Conservation (phyloP, 1,140 invertebrate genomes). For the Cydia pomonella region DNA sequence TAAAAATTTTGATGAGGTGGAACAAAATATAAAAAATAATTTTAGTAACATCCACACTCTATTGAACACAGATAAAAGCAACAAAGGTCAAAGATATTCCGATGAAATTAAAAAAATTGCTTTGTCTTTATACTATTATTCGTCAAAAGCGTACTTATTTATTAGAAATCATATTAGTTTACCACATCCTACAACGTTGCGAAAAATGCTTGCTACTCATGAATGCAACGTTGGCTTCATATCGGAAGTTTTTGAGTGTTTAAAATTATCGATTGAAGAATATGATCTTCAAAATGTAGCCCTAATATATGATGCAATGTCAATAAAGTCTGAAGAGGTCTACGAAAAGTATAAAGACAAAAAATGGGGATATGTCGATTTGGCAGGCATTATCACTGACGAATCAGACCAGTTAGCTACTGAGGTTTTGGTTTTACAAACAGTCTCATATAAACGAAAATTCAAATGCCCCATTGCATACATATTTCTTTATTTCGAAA, state of each 20-base stretch:
- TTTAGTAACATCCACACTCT: background rate
- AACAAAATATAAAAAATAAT: too few species aligned
- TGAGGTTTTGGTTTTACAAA: conserved; percentile 40
- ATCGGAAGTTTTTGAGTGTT: background rate
- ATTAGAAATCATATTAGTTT: conserved; percentile 33
- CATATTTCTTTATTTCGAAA: conserved; percentile 48
- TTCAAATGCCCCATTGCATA: conserved; percentile 46
- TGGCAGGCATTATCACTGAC: conserved; percentile 38
- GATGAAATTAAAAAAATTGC: conserved; percentile 36
- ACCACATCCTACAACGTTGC: conserved; percentile 32
- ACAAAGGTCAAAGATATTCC: conserved; percentile 23
- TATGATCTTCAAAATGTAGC: conserved; percentile 36
- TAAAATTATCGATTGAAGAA: background rate
- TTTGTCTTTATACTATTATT: conserved; percentile 36
- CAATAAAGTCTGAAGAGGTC: conserved; percentile 40
- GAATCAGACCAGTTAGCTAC: conserved; percentile 43
- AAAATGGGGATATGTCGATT: conserved; percentile 46
- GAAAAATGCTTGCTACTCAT: conserved; percentile 12
- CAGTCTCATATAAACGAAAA: conserved; percentile 41
- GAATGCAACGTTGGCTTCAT: background rate
- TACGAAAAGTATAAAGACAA: conserved; percentile 44
- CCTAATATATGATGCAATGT: conserved; percentile 48
- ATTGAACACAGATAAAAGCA: conserved; percentile 23
- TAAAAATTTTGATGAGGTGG: too few species aligned
- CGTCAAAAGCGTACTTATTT: conserved; percentile 34